These are phyloP conservation scores for Tetanocera ferruginea DNA, from an alignment of 2,888 invertebrate species.

Conservation along the genomic window DNA sequence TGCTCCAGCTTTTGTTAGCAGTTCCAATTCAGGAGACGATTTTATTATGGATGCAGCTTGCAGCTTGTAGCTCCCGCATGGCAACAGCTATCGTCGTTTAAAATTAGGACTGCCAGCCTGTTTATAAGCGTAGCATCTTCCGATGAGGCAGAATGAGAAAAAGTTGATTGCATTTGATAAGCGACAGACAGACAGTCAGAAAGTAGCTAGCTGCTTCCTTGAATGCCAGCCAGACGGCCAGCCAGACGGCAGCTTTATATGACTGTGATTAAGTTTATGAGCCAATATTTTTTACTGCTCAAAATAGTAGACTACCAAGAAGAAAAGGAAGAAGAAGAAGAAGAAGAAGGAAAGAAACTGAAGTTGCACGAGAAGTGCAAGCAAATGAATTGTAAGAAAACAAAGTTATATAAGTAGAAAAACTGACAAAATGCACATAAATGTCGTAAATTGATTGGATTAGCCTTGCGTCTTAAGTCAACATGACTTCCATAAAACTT, in stretches of 20 bases:
- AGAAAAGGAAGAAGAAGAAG: no score
- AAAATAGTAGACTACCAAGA: no score
- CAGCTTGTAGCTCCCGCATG: background rate
- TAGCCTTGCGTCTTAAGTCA: constrained; percentile 21
- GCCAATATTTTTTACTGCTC: background rate
- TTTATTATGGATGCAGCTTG: constrained; percentile 20
- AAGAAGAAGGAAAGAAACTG: background rate
- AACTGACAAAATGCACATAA: constrained; percentile 27
- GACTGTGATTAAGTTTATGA: constrained; percentile 24
- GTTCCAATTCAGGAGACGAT: constrained; percentile 2
- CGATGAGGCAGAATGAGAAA: background rate
- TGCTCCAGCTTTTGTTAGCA: background rate
- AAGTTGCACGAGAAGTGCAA: background rate
- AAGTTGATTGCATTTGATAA: constrained; percentile 28
- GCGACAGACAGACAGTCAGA: constrained; percentile 49
- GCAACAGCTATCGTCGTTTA: background rate
- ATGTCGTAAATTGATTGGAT: constrained; percentile 37
- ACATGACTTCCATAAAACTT: background rate
- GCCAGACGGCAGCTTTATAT: constrained; percentile 16
- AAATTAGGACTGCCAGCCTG: background rate
- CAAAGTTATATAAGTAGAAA: constrained; percentile 10
- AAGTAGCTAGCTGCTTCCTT: constrained; percentile 53
- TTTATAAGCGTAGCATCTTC: background rate
- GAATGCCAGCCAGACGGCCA: constrained; percentile 3
- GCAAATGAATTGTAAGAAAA: constrained; percentile 16